A percentile compares a stretch with the other conserved stretches of the same genome.
Evolutionary conservation across 2,113 vertebrate genomes (phyloP).

Genomic region (Pangasianodon hypophthalmus): DNA sequence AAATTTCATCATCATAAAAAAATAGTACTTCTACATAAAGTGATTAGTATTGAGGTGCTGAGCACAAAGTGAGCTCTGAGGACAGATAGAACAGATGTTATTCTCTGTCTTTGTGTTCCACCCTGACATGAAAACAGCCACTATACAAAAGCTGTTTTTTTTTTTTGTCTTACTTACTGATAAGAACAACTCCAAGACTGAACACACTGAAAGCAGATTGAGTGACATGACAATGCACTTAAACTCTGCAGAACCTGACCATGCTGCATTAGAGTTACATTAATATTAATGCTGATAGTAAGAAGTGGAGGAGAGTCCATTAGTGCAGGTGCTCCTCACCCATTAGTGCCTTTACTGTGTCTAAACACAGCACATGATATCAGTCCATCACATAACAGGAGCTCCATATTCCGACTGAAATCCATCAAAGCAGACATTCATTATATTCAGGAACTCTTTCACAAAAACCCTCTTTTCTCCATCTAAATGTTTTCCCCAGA

Average conservation of each 20-base stretch:
- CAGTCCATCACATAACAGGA: conserved; percentile 2
- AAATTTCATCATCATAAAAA: conserved; percentile 42
- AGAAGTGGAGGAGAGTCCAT: conserved; percentile 22
- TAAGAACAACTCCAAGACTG: not conserved
- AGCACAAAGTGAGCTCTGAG: conserved; percentile 15
- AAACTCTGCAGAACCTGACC: not conserved
- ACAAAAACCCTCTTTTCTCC: not conserved
- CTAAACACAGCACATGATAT: conserved; percentile 17
- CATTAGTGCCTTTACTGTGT: conserved; percentile 30
- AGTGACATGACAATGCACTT: not conserved
- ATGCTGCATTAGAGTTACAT: conserved; percentile 28
- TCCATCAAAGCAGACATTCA: not conserved
- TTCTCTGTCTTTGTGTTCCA: not conserved
- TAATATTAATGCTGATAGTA: conserved; percentile 39
- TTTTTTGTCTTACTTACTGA: not conserved
- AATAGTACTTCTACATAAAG: conserved; percentile 56
- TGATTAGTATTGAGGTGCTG: conserved; percentile 45
- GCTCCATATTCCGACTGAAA: not conserved
- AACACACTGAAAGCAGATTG: not conserved
- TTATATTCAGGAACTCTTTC: not conserved
- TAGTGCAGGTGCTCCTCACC: conserved; percentile 24
- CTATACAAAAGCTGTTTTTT: not conserved
- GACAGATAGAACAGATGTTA: conserved; percentile 13
- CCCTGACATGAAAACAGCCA: not conserved
- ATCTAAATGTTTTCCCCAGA: not conserved